Conservation (phyloP, 1,140 invertebrate species). For the Sminthurinus signatus region DNA sequence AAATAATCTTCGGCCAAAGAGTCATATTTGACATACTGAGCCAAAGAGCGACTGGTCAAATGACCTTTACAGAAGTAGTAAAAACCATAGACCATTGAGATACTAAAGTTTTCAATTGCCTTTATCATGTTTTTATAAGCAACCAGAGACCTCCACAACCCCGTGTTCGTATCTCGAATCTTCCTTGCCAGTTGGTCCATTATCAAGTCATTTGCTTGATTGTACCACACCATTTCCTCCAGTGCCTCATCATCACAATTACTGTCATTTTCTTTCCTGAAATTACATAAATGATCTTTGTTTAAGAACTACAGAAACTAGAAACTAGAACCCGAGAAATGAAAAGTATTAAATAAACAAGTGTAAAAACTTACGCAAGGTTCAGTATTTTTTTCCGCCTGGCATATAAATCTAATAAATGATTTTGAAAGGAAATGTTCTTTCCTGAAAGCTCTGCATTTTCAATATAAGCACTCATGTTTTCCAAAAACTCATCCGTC, state of each 20-base stretch:
- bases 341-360: no score
- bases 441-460: not conserved
- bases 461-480: not conserved
- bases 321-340: no score
- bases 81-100: constrained; percentile 46
- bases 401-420: constrained; percentile 3
- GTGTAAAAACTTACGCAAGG: not conserved
- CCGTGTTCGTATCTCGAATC: constrained; percentile 43
- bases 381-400: constrained; percentile 3
- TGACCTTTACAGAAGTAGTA: constrained; percentile 46
- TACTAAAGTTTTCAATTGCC: constrained; percentile 46
- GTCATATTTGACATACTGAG: constrained; percentile 42
- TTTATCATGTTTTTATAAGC: constrained; percentile 47
- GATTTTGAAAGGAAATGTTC: not conserved
- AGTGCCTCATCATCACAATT: constrained; percentile 37
- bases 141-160: constrained; percentile 45
- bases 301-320: no score
- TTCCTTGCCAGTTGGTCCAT: constrained; percentile 41
- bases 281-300: no score
- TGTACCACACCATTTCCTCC: constrained; percentile 44
- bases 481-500: constrained; percentile 5
- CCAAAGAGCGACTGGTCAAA: constrained; percentile 42
- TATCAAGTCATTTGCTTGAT: constrained; percentile 43
- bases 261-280: no score
- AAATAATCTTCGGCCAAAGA: constrained; percentile 45